Percentiles rank a stretch among this genome's conserved stretches.
These are phyloP conservation scores for Cardiocondyla obscurior DNA, from an alignment of 1,140 invertebrate genomes.

Conservation along the genomic window DNA sequence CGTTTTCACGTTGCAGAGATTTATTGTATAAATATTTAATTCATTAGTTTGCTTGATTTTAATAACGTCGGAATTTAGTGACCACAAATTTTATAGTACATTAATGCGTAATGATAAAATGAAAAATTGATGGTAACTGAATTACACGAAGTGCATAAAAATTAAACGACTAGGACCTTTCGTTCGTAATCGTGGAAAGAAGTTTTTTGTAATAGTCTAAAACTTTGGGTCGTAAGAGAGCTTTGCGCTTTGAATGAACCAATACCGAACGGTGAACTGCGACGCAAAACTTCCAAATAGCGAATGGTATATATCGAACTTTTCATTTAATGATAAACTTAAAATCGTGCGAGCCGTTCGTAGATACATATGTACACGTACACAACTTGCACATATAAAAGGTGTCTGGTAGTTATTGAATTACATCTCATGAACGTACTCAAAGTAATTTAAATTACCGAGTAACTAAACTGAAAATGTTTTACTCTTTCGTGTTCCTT, in stretches of 20 bases:
- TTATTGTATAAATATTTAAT: conserved; percentile 34
- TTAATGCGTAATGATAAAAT: not conserved
- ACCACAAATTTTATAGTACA: conserved; percentile 9
- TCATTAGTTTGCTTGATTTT: conserved; percentile 22
- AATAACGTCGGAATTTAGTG: conserved; percentile 8
- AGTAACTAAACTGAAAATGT: too few species aligned
- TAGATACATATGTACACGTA: not conserved
- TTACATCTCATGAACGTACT: too few species aligned
- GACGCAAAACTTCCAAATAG: conserved; percentile 3
- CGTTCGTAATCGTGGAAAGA: not conserved
- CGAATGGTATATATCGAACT: conserved; percentile 10
- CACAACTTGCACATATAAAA: not conserved
- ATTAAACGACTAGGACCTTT: conserved; percentile 4
- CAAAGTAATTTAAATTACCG: too few species aligned
- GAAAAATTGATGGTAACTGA: not conserved
- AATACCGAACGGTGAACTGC: conserved; percentile 10
- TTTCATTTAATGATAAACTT: conserved; percentile 41
- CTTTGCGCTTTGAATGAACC: not conserved
- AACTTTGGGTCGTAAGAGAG: not conserved
- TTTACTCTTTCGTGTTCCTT: too few species aligned
- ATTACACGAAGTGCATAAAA: not conserved
- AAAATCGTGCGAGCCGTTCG: conserved; percentile 27
- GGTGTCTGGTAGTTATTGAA: too few species aligned
- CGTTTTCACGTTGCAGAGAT: not conserved
- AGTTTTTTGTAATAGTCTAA: not conserved